Evolutionary conservation across 1,140 invertebrate genomes (phyloP).

Genomic region (Hycleus cichorii): DNA sequence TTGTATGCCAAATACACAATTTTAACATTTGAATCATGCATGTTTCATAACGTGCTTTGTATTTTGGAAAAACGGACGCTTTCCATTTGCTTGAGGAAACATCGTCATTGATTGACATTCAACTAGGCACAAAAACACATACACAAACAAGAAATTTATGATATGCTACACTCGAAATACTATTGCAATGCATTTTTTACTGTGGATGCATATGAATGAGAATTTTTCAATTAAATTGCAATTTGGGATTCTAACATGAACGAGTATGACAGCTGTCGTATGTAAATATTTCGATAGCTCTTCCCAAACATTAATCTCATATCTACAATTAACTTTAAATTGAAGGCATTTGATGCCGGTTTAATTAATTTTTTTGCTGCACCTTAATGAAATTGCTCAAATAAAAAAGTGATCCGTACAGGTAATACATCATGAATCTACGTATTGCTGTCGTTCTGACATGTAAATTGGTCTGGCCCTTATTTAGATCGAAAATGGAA

Average conservation of each 20-base stretch:
- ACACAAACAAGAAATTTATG: slow-evolving; percentile 14
- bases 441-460: background rate
- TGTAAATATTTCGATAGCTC: too few species aligned
- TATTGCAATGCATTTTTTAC: slow-evolving; percentile 32
- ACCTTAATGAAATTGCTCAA: too few species aligned
- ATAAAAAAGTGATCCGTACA: too few species aligned
- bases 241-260: slow-evolving; percentile 25
- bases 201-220: slow-evolving; percentile 42
- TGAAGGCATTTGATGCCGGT: too few species aligned
- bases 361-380: too few species aligned
- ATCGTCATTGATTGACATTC: slow-evolving; percentile 34
- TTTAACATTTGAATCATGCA: slow-evolving; percentile 35
- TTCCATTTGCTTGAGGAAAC: slow-evolving; percentile 19
- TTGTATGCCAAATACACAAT: slow-evolving; percentile 37
- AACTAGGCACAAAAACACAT: slow-evolving; percentile 19
- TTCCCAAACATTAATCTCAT: too few species aligned
- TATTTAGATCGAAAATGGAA: too few species aligned
- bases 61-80: slow-evolving; percentile 10
- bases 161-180: slow-evolving; percentile 18
- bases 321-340: too few species aligned
- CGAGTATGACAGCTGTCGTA: slow-evolving; percentile 4
- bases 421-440: background rate
- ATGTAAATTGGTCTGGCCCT: too few species aligned
- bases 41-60: slow-evolving; percentile 29
- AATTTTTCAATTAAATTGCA: slow-evolving; percentile 42